Evolutionary conservation across 2,113 vertebrate species (phyloP), one percentile per base, ranked within the genome.

Genomic region (Chloropsis hardwickii): DNA sequence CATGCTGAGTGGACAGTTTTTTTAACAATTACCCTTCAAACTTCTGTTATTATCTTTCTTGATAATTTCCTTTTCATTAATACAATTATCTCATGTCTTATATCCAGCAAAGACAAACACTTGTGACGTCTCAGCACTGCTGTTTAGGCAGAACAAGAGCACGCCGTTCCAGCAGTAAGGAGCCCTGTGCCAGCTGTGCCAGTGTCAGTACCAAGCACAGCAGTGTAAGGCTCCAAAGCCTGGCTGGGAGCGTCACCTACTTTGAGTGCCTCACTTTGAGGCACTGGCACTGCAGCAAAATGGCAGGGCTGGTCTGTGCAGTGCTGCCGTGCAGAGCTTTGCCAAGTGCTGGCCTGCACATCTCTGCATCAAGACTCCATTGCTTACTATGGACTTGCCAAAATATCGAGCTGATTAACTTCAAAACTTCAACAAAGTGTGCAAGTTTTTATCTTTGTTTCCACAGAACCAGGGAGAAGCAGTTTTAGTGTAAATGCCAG

Each of bases 71-170:
- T 54, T 42, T 45, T 42, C 11, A 19, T 57, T 60, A 40, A 37
- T 47, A 58, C 28, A 37, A 29, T 51, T 29, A 60, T 10, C 10
- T 70, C 27, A 44, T 2, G 13, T 13, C 25, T 8, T 6, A 35
- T 6, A 31, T 27, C 20, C 13, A 64, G 37, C 37, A 86, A 94
- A 61, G 31, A 27, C 14, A 42, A 72, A 78, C 40, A 19, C 14
- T 58, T 48, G 13, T 0, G 1, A 42, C 0, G 0, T 37, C 29
- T 71, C 35, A 31, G 42, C 16, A 11, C 12, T 1, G 1, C 19
- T 8, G 4, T 57, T 81, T 48, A 21, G 31, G 70, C 2, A 5
- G 48, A 27, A 54, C 17, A 27, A 17, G 31, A 24, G 8, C 6
- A 29, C 16, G 17, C 2, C 45, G 66, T 94, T 74, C 64, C 73